Evolutionary conservation across 92 coral and sea anemone genomes (phyloP).

Genomic region (Heliopora coerulea): DNA sequence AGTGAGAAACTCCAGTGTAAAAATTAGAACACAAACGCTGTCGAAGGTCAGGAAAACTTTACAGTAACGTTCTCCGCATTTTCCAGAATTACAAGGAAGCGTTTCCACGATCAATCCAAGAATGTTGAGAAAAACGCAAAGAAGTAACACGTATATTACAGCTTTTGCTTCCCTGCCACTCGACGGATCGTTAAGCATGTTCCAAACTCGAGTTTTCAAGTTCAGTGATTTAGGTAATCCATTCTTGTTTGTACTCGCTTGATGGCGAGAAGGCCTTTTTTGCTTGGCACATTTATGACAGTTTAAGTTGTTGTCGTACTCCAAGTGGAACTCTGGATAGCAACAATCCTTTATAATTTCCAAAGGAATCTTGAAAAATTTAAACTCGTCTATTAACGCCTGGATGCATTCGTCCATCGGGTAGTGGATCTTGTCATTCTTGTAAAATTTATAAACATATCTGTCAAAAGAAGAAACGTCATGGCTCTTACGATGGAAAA

Average conservation of each 20-base stretch:
- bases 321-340: slow-evolving; percentile 82
- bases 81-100: slow-evolving; percentile 26
- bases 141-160: slow-evolving; percentile 52
- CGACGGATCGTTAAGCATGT: background rate
- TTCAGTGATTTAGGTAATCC: background rate
- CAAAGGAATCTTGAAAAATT: slow-evolving; percentile 85
- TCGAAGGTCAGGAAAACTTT: slow-evolving; percentile 73
- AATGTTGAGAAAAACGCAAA: slow-evolving; percentile 19
- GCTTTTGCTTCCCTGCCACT: slow-evolving; percentile 3
- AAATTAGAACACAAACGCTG: slow-evolving; percentile 66
- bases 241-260: background rate
- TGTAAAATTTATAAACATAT: slow-evolving; percentile 45
- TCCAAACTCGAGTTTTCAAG: background rate
- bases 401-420: slow-evolving; percentile 93
- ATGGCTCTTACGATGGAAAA: no score
- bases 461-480: slow-evolving; percentile 3
- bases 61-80: slow-evolving; percentile 54
- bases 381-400: slow-evolving; percentile 85
- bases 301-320: slow-evolving; percentile 59
- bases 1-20: slow-evolving; percentile 68
- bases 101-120: slow-evolving; percentile 15
- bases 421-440: slow-evolving; percentile 80
- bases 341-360: slow-evolving; percentile 90
- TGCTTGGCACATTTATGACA: slow-evolving; percentile 71
- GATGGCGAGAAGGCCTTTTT: slow-evolving; percentile 45